These are phyloP conservation scores for Oasisia sp. DNA, from an alignment of 2,888 invertebrate genomes.

Conservation along the genomic window DNA sequence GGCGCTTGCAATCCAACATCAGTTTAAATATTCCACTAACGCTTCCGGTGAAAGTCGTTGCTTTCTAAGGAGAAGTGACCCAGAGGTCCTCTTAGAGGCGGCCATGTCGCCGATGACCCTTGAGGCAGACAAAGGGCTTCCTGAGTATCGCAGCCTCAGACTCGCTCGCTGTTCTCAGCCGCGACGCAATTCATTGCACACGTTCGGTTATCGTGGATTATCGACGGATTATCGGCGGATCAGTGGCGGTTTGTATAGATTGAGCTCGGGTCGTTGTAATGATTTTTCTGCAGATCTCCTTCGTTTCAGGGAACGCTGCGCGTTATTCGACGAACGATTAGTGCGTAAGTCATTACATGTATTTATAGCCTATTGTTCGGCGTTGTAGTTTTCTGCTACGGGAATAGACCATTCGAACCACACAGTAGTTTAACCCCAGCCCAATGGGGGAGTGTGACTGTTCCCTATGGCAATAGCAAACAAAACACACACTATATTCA, in stretches of 20 bases:
- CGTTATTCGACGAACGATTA: neutral
- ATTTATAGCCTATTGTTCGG: neutral
- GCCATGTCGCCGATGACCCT: neutral
- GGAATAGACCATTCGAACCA: neutral
- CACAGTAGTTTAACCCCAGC: neutral
- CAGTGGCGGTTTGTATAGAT: slow-evolving; percentile 12
- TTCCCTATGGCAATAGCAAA: no score
- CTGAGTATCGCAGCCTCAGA: neutral
- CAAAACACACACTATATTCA: no score
- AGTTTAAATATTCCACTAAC: neutral
- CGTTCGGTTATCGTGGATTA: neutral
- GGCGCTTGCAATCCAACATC: neutral
- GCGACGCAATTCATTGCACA: neutral
- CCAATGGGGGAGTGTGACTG: no score
- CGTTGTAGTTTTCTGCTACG: neutral
- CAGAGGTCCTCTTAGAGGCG: neutral
- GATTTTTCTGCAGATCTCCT: neutral
- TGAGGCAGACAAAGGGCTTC: neutral
- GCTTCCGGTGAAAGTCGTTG: neutral
- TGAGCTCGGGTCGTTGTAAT: neutral
- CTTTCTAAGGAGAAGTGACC: neutral
- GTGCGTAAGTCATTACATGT: neutral
- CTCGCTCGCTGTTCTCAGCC: neutral
- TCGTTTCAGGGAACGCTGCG: neutral
- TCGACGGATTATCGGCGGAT: slow-evolving; percentile 12